A percentile compares a stretch with the other conserved stretches of the same genome.
phyloP scores from a whole-genome alignment of 2,888 invertebrate genomes.

The Petrolisthes cinctipes region DNA sequence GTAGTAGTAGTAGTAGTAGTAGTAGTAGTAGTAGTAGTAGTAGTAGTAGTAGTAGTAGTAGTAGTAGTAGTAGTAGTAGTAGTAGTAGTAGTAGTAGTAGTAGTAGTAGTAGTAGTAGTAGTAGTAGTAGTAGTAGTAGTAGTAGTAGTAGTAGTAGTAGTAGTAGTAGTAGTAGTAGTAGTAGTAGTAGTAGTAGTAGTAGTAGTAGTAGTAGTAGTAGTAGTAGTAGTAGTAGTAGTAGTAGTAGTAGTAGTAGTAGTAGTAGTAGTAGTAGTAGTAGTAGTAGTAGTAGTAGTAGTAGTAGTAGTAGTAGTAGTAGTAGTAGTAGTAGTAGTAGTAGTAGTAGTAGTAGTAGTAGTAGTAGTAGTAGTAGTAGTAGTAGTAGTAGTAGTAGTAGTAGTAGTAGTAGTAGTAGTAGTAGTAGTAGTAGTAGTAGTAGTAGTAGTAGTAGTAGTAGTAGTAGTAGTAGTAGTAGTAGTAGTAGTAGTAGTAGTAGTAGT shows the following conservation, averaged over 20 bases:
- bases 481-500: constrained; percentile 24
- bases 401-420: constrained; percentile 15
- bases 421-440: constrained; percentile 8
- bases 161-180: constrained; percentile 24
- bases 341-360: constrained; percentile 10
- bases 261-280: constrained; percentile 13
- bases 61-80: constrained; percentile 27
- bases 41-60: constrained; percentile 12
- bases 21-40: constrained; percentile 15
- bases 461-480: constrained; percentile 1
- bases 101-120: constrained; percentile 17
- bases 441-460: constrained; percentile 4
- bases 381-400: constrained; percentile 4
- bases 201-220: not conserved
- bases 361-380: not conserved
- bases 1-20: constrained; percentile 20
- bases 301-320: constrained; percentile 22
- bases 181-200: constrained; percentile 14
- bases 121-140: constrained; percentile 27
- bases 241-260: constrained; percentile 4
- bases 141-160: constrained; percentile 23
- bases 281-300: constrained; percentile 22
- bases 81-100: constrained; percentile 16
- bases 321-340: constrained; percentile 23
- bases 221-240: not conserved